Evolutionary conservation across 1,140 invertebrate genomes (phyloP), one percentile per base, ranked within the genome.

Genomic region (Neuroterus valhalla): DNA sequence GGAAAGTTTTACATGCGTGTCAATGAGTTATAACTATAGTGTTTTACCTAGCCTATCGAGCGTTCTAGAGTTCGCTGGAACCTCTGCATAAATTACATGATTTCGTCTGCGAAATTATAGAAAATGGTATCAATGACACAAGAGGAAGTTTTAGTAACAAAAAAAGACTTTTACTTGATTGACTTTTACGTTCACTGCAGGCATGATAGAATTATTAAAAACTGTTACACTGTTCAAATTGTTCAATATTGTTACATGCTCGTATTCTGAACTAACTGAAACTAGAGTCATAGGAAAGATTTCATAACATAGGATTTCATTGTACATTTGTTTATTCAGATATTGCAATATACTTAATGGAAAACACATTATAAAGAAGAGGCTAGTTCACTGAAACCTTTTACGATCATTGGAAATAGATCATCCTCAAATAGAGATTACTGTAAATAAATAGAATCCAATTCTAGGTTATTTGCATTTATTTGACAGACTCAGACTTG

Each of bases 81-180:
- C 55, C 23, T 62, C 31, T 31, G 14, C 55, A 62, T 62, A 62
- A 62, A 62, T 62, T 14, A 62, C 26, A 6, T 62, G 6, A 38
- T 26, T 6, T 62, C n/a, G 55, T 62, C 21, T 38, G 11, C 2
- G 31, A 62, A 62, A 55, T 48, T 14, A 21, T 4, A 10, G 26
- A 62, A 62, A 62, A 21, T 19, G 19, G 10, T 52, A 8, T 38
- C 31, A 38, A 38, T 8, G 6, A 38, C 31, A 38, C 31, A 38
- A 38, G 1, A 8, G 10, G 0, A 38, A 38, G 31, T 38, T 38
- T 8, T 8, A 38, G 31, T 38, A 8, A 38, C 15, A 46, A n/a
- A n/a, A 46, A 50, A 50, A 17, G 4, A 38, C 31, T 38, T n/a
- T n/a, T 8, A 38, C 31, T 38, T 38, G 10, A 8, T 10, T 1